Base-by-base conservation (phyloP, 2,797 vertebrate genomes). In the Garrulus glandarius region DNA sequence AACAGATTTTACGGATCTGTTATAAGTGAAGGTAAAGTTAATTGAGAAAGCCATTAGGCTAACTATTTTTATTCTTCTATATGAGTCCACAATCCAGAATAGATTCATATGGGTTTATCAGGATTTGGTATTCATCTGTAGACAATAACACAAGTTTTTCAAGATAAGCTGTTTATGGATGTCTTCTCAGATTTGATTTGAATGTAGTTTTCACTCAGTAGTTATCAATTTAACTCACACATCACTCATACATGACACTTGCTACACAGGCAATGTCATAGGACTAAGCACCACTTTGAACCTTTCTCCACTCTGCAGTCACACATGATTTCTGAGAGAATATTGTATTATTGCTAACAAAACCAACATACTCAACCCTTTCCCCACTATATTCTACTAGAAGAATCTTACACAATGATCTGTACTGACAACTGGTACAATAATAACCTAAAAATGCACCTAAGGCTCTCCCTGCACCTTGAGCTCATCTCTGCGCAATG, bases 401-500 rank as follows among this genome's bases (percentile, higher is more conserved):
- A 80, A 75, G 15, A 74, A 37, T 50, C 8, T 68, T 68, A 72
- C 8, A 59, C 41, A 41, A 37, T 13, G 1, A 72, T 44, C 27
- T 57, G 19, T 43, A 30, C n/a, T 47, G 43, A 72, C 43, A 91
- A 59, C 6, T 17, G 15, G 13, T 29, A 67, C 4, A 72, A 29
- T 13, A 81, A 70, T n/a, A 76, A 61, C 17, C 26, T 46, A 63
- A 56, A 87, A 94, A 78, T 7, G 8, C 6, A 79, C 55, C 39
- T 64, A 86, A 57, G 8, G 37, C 29, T 55, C 34, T 43, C 60
- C 29, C 13, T 57, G 15, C 22, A 72, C 43, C 63, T 69, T 36
- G 24, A 72, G 27, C 14, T 57, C 2, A 0, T 34, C 41, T 26
- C 34, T 46, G 30, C 1, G 2, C 22, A 21, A 26, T 1, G 5